Evolutionary conservation across 2,888 invertebrate species (phyloP).

Genomic region (Melolontha melolontha): DNA sequence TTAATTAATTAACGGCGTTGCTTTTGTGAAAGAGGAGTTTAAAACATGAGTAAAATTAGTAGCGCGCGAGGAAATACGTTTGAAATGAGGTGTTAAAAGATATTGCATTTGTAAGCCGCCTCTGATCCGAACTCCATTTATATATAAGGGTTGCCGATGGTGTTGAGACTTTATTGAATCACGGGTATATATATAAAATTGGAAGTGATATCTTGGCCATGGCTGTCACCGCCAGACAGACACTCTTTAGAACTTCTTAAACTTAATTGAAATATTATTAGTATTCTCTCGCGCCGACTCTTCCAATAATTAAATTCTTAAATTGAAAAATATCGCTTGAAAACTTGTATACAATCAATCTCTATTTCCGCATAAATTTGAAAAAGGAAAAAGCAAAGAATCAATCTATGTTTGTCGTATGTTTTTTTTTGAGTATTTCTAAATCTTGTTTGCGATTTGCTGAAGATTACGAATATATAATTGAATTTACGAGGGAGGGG

Average conservation of each 20-base stretch:
- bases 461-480: too few species aligned
- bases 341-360: constrained; percentile 39
- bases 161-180: constrained; percentile 64
- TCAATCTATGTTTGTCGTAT: neutral
- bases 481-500: too few species aligned
- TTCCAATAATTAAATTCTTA: constrained; percentile 49
- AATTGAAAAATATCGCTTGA: constrained; percentile 50
- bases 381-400: neutral
- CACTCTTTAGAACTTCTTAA: constrained; percentile 63
- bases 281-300: constrained; percentile 43
- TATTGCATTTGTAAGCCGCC: constrained; percentile 31
- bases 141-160: constrained; percentile 63
- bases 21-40: too few species aligned
- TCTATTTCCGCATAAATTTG: neutral
- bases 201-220: constrained; percentile 63
- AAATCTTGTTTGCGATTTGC: too few species aligned
- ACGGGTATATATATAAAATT: constrained; percentile 60
- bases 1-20: constrained; percentile 18
- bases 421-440: too few species aligned
- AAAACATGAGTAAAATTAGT: too few species aligned
- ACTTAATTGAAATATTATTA: constrained; percentile 59
- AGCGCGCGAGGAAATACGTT: neutral
- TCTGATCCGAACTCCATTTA: constrained; percentile 51
- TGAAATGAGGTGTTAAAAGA: constrained; percentile 6
- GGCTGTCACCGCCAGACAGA: constrained; percentile 61